Base-by-base conservation (phyloP, 1,140 invertebrate species). In the Drosophila rhopaloa region DNA sequence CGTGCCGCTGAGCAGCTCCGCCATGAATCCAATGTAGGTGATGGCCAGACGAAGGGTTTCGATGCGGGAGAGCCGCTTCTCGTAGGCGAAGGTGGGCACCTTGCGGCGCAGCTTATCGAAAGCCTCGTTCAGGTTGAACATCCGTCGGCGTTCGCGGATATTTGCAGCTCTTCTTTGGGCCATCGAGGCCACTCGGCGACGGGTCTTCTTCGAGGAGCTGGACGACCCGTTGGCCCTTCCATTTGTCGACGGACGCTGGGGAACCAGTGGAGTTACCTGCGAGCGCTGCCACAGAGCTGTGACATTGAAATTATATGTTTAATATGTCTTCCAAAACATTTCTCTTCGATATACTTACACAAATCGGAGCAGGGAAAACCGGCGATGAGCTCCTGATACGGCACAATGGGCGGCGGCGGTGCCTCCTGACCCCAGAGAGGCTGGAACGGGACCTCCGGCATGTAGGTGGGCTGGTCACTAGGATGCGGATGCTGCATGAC, bases 71-170 rank as follows among this genome's bases (percentile, higher is more conserved):
- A 99, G 94, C 0, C 99, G 95, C 92, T 99, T 99, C 92, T 99
- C 99, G 89, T 99, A 99, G 0, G 99, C 98, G 92, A 99, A 99
- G 1, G 99, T 99, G 24, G 99, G 99, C 10, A 99, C 98, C 94
- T 98, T 98, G 79, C 97, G 94, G 10, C 97, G 93, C 29, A 98
- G 93, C 91, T 97, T 97, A 88, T 99, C 98, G 90, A 99, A 99
- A 4, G 98, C 98, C 91, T 98, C 98, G 92, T 99, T 99, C 8
- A 99, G 94, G 93, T 99, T 99, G 91, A 98, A 98, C 98, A 99
- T 99, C 75, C 98, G 94, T 48, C 98, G 94, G 58, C 98, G 93
- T 92, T 99, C 98, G 0, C 98, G 95, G 72, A 99, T 98, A 93
- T 99, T 99, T 13, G 98, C 98, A 0, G 98, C 98, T 58, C 97